phyloP scores from a whole-genome alignment of 1,140 invertebrate species.

The Drosophila lacteicornis region DNA sequence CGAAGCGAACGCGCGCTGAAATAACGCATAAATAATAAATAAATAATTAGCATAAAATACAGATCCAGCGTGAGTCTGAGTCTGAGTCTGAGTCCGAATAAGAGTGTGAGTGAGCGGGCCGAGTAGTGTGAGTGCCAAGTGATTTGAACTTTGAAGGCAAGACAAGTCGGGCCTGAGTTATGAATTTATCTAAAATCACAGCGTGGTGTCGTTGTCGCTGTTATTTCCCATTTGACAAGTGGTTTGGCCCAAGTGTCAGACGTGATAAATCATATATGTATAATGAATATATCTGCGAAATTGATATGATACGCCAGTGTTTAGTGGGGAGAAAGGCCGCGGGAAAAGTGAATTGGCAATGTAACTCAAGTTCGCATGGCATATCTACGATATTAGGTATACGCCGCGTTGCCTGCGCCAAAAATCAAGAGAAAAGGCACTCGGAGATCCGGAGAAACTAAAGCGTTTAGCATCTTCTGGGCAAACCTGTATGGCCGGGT shows the following conservation, averaged over 20 bases:
- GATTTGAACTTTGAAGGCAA: constrained; percentile 84
- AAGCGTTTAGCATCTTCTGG: constrained; percentile 41
- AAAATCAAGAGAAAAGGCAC: constrained; percentile 13
- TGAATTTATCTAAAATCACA: constrained; percentile 83
- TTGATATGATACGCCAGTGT: constrained; percentile 34
- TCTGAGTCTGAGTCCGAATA: constrained; percentile 6
- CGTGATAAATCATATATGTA: constrained; percentile 73
- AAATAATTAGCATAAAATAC: constrained; percentile 76
- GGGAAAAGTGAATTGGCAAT: constrained; percentile 38
- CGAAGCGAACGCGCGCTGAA: constrained; percentile 77
- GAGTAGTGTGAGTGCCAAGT: constrained; percentile 53
- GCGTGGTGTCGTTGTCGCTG: constrained; percentile 72
- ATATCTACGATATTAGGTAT: constrained; percentile 25
- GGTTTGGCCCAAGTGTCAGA: constrained; percentile 82
- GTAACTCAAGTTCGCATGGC: constrained; percentile 23
- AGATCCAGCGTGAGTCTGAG: constrained; percentile 10
- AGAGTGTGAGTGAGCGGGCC: constrained; percentile 14
- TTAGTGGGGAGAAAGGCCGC: constrained; percentile 41
- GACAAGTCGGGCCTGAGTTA: constrained; percentile 78
- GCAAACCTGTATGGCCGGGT: constrained; percentile 50
- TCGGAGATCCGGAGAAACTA: constrained; percentile 35
- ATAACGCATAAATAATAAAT: constrained; percentile 82
- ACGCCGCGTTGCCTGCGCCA: constrained; percentile 37
- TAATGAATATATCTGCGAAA: constrained; percentile 49
- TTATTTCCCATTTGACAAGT: constrained; percentile 75